phyloP scores from a whole-genome alignment of 2,888 invertebrate species.

The Drosophila nr. medialis region DNA sequence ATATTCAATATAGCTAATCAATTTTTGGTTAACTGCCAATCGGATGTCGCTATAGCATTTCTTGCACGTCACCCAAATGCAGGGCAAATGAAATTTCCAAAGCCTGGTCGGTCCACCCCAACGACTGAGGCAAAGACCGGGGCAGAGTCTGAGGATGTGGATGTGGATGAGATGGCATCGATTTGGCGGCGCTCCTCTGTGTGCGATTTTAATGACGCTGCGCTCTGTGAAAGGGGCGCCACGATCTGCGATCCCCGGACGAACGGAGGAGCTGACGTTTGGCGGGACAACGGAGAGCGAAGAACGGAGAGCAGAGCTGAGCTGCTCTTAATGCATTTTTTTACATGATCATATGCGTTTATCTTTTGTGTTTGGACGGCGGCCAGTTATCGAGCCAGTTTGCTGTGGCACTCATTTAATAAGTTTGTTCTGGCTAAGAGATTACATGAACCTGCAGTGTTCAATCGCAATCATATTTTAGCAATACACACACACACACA shows the following conservation, averaged over 20 bases:
- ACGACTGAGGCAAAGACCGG: neutral
- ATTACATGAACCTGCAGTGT: conserved; percentile 84
- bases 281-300: conserved; percentile 2
- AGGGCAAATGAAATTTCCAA: conserved; percentile 42
- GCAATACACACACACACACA: conserved; percentile 18
- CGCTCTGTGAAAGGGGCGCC: conserved; percentile 27
- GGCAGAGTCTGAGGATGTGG: conserved; percentile 4
- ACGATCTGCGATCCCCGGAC: conserved; percentile 2
- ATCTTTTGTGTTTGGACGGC: conserved; percentile 74
- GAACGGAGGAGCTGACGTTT: conserved; percentile 13
- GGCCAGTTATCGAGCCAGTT: conserved; percentile 69
- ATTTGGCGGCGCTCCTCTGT: conserved; percentile 68
- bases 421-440: conserved; percentile 81
- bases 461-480: conserved; percentile 81
- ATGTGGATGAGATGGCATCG: conserved; percentile 59
- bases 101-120: conserved; percentile 54
- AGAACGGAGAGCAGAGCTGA: conserved; percentile 2
- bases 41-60: conserved; percentile 17
- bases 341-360: conserved; percentile 82
- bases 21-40: conserved; percentile 16
- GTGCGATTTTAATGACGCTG: conserved; percentile 66
- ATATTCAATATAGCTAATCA: neutral
- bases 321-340: conserved; percentile 74
- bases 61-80: conserved; percentile 33
- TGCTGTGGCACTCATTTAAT: conserved; percentile 81